Conservation (phyloP, 2,888 invertebrate genomes). For the Caenorhabditis sp. region DNA sequence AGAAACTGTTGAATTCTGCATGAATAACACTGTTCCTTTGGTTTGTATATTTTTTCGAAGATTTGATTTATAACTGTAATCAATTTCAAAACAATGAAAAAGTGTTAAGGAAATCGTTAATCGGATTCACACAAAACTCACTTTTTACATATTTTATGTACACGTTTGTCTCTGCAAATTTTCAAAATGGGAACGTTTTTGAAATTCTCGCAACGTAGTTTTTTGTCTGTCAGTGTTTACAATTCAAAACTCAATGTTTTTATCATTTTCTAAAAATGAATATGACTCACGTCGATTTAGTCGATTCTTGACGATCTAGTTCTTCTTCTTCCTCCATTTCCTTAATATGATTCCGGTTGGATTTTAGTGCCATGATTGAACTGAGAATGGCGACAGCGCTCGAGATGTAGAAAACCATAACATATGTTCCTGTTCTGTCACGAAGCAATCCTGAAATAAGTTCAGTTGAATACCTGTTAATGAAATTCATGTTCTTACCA, state of each 20-base stretch:
- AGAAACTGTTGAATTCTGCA: neutral
- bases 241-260: no score
- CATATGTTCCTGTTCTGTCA: constrained; percentile 43
- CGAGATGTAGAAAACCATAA: constrained; percentile 34
- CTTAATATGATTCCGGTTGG: neutral
- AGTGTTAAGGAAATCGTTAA: neutral
- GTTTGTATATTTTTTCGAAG: neutral
- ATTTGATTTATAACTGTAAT: neutral
- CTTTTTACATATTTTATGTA: neutral
- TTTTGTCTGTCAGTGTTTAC: no score
- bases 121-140: neutral
- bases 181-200: no score
- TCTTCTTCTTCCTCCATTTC: neutral
- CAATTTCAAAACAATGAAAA: neutral
- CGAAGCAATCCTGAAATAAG: constrained; percentile 41
- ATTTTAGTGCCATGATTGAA: neutral
- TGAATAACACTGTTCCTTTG: neutral
- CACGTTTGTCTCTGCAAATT: neutral
- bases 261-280: no score
- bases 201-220: no score
- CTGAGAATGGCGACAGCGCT: constrained; percentile 15
- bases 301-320: neutral
- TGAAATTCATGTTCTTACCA: no score
- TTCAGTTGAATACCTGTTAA: no score
- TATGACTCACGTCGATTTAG: neutral